Evolutionary conservation across 1,140 invertebrate genomes (phyloP), one percentile per base, ranked within the genome.

Genomic region (Drosophila novamexicana): DNA sequence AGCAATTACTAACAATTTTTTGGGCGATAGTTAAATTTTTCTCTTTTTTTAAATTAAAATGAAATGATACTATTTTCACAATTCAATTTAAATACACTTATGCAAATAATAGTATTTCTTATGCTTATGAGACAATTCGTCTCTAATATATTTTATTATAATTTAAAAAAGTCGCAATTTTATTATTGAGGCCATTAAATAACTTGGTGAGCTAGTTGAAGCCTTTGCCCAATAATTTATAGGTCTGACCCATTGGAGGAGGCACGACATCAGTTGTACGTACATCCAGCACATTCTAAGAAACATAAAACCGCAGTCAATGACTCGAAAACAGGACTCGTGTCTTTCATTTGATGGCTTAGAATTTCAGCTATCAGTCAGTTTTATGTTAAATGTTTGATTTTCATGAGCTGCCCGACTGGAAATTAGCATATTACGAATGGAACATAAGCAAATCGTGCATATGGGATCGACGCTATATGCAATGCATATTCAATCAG

Each of bases 401-500:
- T 37, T 76, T 76, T 76, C 73, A 75, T 75, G 62, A 78, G 66
- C 45, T 65, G 39, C 36, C 1, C 53, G 64, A n/a, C 54, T 22
- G 53, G 8, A 47, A 88, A 89, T 89, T 89, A 89, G 62, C 84
- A 89, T 89, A 81, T 74, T 80, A 54, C 57, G 37, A 83, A 73
- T 44, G 63, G 52, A 70, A 68, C 69, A 83, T 78, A 70, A 78
- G 62, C 63, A 75, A 89, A 74, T 89, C 84, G 84, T 89, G 84
- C 74, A 58, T 75, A 66, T 63, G 54, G 36, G 16, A 16, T 16
- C 61, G 56, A 62, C 44, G 61, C 53, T 84, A 81, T 78, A 72
- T 90, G 85, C 74, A 75, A 54, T 50, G 84, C 76, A 89, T 89
- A 81, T 89, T 81, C 32, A 88, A 88, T 88, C 89, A 80, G 70